Conservation (phyloP, 2,113 vertebrate genomes). For the Phyllostomus discolor region DNA sequence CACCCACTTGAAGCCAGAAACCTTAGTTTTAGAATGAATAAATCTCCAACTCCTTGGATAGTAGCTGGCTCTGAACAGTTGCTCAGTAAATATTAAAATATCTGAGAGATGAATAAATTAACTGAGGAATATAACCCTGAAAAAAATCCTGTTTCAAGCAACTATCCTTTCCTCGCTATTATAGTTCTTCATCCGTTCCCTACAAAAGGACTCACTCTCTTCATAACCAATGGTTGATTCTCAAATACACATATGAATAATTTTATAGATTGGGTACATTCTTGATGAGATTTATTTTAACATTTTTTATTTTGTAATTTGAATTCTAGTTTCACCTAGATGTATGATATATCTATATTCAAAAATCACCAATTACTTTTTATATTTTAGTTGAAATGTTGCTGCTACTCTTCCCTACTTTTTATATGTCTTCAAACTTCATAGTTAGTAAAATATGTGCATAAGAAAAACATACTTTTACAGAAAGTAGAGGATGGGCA, state of each 20-base stretch:
- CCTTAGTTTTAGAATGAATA: not conserved
- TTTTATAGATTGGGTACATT: not conserved
- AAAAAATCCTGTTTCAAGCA: not conserved
- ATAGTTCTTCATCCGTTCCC: not conserved
- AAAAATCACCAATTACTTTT: not conserved
- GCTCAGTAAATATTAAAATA: not conserved
- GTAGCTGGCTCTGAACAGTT: not conserved
- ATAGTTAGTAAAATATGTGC: not conserved
- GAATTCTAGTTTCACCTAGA: not conserved
- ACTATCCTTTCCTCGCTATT: not conserved
- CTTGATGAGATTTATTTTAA: not conserved
- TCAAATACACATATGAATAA: not conserved
- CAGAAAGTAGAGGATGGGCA: not conserved
- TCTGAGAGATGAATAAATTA: not conserved
- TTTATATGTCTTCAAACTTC: not conserved
- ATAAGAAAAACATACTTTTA: not conserved
- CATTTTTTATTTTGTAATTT: not conserved
- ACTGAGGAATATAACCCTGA: not conserved
- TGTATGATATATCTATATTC: not conserved
- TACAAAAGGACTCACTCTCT: not conserved
- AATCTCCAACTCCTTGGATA: not conserved
- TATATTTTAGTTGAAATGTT: not conserved
- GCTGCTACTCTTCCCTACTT: fast-evolving
- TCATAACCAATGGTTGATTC: not conserved
- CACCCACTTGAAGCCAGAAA: not conserved